Conservation (phyloP, 2,797 vertebrate species). For the Chelmon rostratus region DNA sequence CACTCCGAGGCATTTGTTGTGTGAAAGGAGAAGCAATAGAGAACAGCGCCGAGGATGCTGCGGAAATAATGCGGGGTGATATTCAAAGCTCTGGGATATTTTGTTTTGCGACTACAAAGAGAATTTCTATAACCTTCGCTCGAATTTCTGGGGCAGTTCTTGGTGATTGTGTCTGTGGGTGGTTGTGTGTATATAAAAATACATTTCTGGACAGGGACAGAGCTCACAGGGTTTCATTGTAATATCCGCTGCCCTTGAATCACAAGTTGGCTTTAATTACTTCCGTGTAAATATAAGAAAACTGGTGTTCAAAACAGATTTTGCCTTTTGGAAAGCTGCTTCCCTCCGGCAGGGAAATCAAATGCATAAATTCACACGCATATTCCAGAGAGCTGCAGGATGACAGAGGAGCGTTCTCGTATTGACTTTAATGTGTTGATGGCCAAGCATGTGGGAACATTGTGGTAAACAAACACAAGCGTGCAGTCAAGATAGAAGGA, state of each 20-base stretch:
- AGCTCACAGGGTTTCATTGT: slow-evolving; percentile 51
- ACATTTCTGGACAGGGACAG: slow-evolving; percentile 58
- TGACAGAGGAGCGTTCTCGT: slow-evolving; percentile 11
- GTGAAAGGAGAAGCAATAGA: slow-evolving; percentile 39
- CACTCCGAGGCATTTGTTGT: slow-evolving; percentile 39
- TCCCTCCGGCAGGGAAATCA: slow-evolving; percentile 41
- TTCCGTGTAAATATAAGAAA: slow-evolving; percentile 55
- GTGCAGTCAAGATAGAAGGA: slow-evolving; percentile 20
- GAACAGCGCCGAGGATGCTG: slow-evolving; percentile 33
- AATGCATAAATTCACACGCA: slow-evolving; percentile 38
- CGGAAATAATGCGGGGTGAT: slow-evolving; percentile 53
- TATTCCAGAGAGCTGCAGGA: slow-evolving; percentile 43
- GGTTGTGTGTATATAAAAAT: slow-evolving; percentile 54
- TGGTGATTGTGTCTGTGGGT: slow-evolving; percentile 69
- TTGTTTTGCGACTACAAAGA: slow-evolving; percentile 70
- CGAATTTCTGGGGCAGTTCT: slow-evolving; percentile 63
- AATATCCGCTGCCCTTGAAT: slow-evolving; percentile 58
- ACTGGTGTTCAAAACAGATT: slow-evolving; percentile 36
- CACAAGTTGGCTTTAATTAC: slow-evolving; percentile 64
- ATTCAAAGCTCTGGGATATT: slow-evolving; percentile 68
- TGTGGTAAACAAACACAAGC: slow-evolving; percentile 48
- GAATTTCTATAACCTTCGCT: slow-evolving; percentile 65
- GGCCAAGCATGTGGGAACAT: slow-evolving; percentile 33
- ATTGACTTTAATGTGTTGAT: slow-evolving; percentile 32
- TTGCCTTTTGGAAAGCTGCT: slow-evolving; percentile 43